Evolutionary conservation across 2,888 invertebrate species (phyloP), one percentile per base, ranked within the genome.

Genomic region (Eupithecia insigniata): DNA sequence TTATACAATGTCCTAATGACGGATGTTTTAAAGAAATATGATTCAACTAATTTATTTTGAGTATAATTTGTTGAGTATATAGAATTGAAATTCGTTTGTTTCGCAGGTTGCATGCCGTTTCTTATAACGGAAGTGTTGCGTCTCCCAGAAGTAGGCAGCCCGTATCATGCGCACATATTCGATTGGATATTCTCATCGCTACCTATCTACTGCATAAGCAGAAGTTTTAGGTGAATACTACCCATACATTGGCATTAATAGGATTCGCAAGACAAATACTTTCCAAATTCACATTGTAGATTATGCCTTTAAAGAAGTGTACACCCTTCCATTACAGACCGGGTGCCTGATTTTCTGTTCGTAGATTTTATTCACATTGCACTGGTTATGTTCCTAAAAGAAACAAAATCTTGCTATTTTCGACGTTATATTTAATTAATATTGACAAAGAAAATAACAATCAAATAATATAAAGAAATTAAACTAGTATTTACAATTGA

Each of bases 181-280:
- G 96, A 97, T 82, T 96, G 96, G 96, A 84, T 96, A 67, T 97
- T 97, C 86, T 91, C 97, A 64, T 85, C 96, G 3, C 93, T 97
- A 68, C 98, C 98, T 0, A 96, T 97, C 76, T 93, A 93, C 83
- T 92, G 92, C 79, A 84, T 93, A 66, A 89, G 93, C 82, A 85
- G 93, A 81, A 90, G 93, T 85, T 92, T 93, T 78, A 92, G 92
- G 93, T 93, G 86, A 81, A 51, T 73, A 71, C 66, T 66, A 43
- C 36, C 14, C 5, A 8, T 26, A 55, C 10, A 26, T 55, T 60
- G 16, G 6, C 30, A 5, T 18, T 7, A 28, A 8, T 16, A 30
- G 2, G 1, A 16, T 16, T 30, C 6, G 30, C 18, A 16, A 60
- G 16, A 60, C 6, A 18, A 30, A 14, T 60, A 58, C 18, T 18